Conservation (phyloP, 2,797 vertebrate genomes). For the Dicrostonyx torquatus region DNA sequence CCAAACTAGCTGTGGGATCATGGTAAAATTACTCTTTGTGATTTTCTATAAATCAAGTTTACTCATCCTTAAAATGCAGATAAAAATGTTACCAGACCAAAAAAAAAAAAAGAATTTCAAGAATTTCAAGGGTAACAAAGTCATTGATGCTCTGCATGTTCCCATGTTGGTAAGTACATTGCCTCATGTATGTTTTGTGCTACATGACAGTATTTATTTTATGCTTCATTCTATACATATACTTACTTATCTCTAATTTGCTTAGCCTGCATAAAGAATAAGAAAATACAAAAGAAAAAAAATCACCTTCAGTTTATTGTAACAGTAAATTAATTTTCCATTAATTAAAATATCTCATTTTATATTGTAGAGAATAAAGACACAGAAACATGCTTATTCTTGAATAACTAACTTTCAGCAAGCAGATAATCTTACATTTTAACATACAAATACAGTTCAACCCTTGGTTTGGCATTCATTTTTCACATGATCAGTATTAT, state of each 20-base stretch:
- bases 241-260: not conserved
- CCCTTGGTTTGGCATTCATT: not conserved
- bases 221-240: not conserved
- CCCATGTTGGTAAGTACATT: not conserved
- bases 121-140: not conserved
- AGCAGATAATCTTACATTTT: not conserved
- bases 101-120: constrained; percentile 9
- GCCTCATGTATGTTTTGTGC: not conserved
- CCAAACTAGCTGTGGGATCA: not conserved
- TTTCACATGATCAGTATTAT: constrained; percentile 19
- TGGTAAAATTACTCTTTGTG: not conserved
- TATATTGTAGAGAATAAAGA: not conserved
- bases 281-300: not conserved
- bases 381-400: not conserved
- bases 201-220: not conserved
- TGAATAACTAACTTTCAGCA: not conserved
- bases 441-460: not conserved
- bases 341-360: not conserved
- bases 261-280: not conserved
- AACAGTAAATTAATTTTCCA: not conserved
- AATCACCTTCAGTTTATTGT: not conserved
- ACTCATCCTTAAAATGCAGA: not conserved
- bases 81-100: not conserved
- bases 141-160: not conserved
- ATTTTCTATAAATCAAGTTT: constrained; percentile 27